phyloP scores from a whole-genome alignment of 2,888 invertebrate genomes.

The Leptarthrus brevirostris region DNA sequence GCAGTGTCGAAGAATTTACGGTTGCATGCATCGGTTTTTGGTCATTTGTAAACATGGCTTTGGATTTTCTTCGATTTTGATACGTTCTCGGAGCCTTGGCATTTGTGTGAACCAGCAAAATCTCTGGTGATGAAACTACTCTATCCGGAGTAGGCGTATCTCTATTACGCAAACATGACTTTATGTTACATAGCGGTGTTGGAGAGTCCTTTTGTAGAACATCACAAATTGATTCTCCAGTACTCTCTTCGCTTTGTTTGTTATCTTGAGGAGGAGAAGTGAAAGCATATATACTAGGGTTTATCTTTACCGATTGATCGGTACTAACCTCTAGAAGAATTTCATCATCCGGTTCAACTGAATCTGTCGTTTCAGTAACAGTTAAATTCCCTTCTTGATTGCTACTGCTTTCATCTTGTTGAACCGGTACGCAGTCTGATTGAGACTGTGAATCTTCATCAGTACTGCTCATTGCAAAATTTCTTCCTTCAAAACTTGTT shows the following conservation, averaged over 20 bases:
- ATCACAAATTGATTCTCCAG: neutral
- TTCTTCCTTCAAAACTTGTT: conserved; percentile 11
- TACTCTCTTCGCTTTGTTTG: conserved; percentile 13
- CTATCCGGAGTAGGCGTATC: conserved; percentile 25
- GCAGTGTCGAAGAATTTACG: neutral
- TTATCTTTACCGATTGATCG: conserved; percentile 28
- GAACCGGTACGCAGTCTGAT: neutral
- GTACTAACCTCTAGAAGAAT: conserved; percentile 22
- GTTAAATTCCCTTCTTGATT: neutral
- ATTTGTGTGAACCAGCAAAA: conserved; percentile 44
- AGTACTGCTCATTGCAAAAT: conserved; percentile 10
- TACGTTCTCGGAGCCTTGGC: conserved; percentile 50
- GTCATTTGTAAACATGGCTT: conserved; percentile 10
- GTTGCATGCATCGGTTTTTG: neutral
- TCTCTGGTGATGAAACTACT: conserved; percentile 50
- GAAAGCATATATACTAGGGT: conserved; percentile 29
- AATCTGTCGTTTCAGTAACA: neutral
- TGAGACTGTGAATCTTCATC: conserved; percentile 30
- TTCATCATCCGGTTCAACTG: conserved; percentile 7
- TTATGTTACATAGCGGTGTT: neutral
- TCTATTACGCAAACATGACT: conserved; percentile 4
- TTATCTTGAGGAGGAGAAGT: conserved; percentile 18
- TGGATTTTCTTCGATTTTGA: conserved; percentile 49
- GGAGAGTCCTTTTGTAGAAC: conserved; percentile 1
- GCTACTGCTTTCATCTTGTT: conserved; percentile 19